Percentiles rank a stretch among this genome's conserved stretches.
These are phyloP conservation scores for Hetaerina americana DNA, from an alignment of 1,140 invertebrate species.

Conservation along the genomic window DNA sequence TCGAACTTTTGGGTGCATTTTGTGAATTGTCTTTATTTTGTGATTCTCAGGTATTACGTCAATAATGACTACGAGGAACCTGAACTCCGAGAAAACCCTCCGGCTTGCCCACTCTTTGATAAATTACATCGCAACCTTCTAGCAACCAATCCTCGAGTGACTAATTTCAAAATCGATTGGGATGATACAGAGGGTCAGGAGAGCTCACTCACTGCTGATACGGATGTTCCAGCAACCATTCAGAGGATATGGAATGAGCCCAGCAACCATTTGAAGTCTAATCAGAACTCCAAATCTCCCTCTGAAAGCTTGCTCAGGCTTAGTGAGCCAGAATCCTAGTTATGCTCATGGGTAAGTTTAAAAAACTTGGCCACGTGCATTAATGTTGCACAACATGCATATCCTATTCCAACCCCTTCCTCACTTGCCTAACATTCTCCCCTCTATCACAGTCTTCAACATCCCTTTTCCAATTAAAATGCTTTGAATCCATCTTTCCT, in stretches of 20 bases:
- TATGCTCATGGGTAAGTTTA: too few species aligned
- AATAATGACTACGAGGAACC: conserved; percentile 49
- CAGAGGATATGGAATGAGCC: not conserved
- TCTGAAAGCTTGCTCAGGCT: not conserved
- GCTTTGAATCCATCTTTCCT: too few species aligned
- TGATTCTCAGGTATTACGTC: conserved; percentile 41
- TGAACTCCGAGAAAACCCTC: conserved; percentile 42
- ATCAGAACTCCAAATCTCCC: not conserved
- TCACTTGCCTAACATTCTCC: too few species aligned
- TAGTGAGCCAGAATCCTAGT: not conserved
- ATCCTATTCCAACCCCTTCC: too few species aligned
- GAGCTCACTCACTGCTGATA: conserved; percentile 14
- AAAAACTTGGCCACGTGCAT: too few species aligned
- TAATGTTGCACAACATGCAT: too few species aligned
- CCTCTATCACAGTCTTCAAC: too few species aligned
- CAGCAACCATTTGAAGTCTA: not conserved
- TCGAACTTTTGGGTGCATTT: too few species aligned
- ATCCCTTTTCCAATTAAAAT: too few species aligned
- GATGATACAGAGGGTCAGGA: conserved; percentile 23
- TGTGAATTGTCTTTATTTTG: too few species aligned
- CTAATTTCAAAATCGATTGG: conserved; percentile 47
- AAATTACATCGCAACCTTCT: conserved; percentile 44
- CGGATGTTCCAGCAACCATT: not conserved
- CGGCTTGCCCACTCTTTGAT: conserved; percentile 37
- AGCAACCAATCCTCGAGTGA: conserved; percentile 41